Evolutionary conservation across 1,140 invertebrate species (phyloP).

Genomic region (Acyrthosiphon pisum): DNA sequence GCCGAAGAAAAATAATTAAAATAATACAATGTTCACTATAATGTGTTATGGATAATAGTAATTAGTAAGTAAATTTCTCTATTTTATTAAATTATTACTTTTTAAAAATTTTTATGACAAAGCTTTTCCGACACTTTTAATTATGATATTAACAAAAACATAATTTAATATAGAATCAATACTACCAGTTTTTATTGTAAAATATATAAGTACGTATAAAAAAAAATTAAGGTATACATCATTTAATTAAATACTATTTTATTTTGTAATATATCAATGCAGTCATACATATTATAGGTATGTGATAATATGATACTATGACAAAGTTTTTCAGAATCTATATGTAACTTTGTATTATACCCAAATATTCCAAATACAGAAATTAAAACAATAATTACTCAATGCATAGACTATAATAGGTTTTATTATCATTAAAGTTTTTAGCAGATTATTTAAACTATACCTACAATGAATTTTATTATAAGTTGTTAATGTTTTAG

Average conservation of each 20-base stretch:
- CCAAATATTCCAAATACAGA: not conserved
- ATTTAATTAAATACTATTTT: not conserved
- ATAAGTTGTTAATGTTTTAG: no score
- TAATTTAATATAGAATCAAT: not conserved
- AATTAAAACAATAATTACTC: not conserved
- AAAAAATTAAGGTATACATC: not conserved
- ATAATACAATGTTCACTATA: constrained; percentile 34
- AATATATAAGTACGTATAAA: not conserved
- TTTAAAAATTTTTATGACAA: not conserved
- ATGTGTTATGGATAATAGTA: not conserved
- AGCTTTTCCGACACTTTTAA: not conserved
- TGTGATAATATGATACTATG: not conserved
- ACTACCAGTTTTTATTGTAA: not conserved
- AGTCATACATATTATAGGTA: no score
- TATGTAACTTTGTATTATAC: no score
- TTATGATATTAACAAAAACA: not conserved
- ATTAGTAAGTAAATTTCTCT: not conserved
- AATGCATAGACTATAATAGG: not conserved
- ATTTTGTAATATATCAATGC: not conserved
- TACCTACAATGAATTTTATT: no score
- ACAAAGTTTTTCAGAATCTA: not conserved
- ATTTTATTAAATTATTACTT: not conserved
- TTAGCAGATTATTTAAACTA: not conserved
- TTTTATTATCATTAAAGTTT: not conserved
- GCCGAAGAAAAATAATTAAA: constrained; percentile 27